Percentiles rank a stretch among this genome's conserved stretches.
Evolutionary conservation across 1,140 invertebrate genomes (phyloP).

Genomic region (Drosophila rhopaloa): DNA sequence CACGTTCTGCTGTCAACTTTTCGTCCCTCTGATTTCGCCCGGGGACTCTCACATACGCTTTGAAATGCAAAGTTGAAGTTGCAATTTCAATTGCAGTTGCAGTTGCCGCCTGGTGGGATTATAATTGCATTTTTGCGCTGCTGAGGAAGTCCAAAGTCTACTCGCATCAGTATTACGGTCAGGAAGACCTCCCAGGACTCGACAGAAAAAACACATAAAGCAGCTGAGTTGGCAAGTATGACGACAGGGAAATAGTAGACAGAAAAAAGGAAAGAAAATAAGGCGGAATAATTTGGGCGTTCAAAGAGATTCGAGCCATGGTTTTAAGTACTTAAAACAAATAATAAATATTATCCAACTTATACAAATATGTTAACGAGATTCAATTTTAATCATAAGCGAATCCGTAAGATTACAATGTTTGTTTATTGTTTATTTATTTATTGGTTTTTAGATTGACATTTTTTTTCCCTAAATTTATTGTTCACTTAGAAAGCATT

Average conservation of each 20-base stretch:
- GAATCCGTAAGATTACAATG: too few relatives aligned
- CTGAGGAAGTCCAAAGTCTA: slow-evolving; percentile 15
- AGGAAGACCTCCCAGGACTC: slow-evolving; percentile 2
- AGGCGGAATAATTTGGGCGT: too few relatives aligned
- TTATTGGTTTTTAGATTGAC: too few relatives aligned
- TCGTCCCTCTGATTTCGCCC: slow-evolving; percentile 1
- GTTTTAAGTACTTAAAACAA: too few relatives aligned
- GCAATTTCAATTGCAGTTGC: slow-evolving; percentile 6
- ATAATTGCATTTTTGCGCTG: slow-evolving; percentile 69
- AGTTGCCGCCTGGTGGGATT: slow-evolving; percentile 19
- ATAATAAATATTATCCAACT: too few relatives aligned
- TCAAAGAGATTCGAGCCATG: too few relatives aligned
- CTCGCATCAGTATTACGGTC: slow-evolving; percentile 21
- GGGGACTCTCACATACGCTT: slow-evolving; percentile 15
- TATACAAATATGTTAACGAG: too few relatives aligned
- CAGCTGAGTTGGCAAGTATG: slow-evolving; percentile 2
- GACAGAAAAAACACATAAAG: neutral
- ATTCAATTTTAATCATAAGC: too few relatives aligned
- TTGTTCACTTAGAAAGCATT: too few relatives aligned
- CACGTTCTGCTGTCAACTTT: slow-evolving; percentile 19
- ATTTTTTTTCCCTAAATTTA: too few relatives aligned
- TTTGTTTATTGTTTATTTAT: too few relatives aligned
- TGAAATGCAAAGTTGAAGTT: slow-evolving; percentile 37
- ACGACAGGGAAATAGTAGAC: neutral
- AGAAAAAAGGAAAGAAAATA: neutral